Conservation (phyloP, 2,797 vertebrate species). For the Heteromormyrus szaboi region DNA sequence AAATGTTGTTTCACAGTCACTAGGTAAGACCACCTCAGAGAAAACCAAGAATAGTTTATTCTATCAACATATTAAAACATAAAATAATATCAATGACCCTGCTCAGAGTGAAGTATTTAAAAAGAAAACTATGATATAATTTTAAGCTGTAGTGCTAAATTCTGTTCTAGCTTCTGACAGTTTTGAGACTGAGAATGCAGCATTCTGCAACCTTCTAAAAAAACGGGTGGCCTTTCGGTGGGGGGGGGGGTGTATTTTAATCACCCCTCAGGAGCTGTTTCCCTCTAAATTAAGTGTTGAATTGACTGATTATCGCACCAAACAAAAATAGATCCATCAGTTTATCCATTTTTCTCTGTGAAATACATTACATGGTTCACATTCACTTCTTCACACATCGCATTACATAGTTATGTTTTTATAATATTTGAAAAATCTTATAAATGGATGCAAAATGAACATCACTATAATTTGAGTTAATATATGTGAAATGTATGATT, state of each 20-base stretch:
- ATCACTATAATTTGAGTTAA: background rate
- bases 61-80: background rate
- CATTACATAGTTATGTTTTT: background rate
- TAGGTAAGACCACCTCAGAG: background rate
- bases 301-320: background rate
- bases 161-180: background rate
- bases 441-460: background rate
- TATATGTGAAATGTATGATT: background rate
- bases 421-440: background rate
- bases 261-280: background rate
- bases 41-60: background rate
- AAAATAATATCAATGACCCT: background rate
- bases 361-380: background rate
- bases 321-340: background rate
- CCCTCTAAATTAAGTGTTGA: background rate
- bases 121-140: background rate
- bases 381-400: background rate
- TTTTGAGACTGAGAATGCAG: background rate
- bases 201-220: background rate
- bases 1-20: background rate
- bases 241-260: background rate
- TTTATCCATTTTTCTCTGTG: background rate
- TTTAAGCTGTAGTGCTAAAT: background rate
- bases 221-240: background rate
- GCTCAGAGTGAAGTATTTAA: background rate